Base-by-base conservation (phyloP, 1,140 invertebrate genomes). In the Drosophila dunni region DNA sequence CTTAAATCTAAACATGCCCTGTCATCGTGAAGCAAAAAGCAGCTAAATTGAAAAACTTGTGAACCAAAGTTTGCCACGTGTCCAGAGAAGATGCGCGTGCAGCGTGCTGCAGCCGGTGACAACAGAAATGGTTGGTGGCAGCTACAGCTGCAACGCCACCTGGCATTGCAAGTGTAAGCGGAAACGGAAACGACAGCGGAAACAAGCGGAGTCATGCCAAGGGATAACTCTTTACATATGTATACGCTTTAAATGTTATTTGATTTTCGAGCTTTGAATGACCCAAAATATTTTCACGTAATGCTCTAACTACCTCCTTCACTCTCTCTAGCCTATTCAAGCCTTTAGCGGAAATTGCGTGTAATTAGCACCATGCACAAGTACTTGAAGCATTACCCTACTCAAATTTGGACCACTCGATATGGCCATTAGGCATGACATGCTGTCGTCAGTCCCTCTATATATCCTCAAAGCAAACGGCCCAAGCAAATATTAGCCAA, bases 21-120 rank as follows among this genome's bases (percentile, higher is more conserved):
- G 80, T 79, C 75, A 69, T 54, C 56, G 48, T 50, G 51, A 7
- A 33, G 50, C 63, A 86, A 60, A 82, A n/a, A 33, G 50, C 63
- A 86, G 63, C 78, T 66, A 72, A 86, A 85, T 85, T 88, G 81
- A 85, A 85, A 85, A 85, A 88, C 79, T 85, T 85, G 70, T 67
- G 58, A 69, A 33, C 57, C 66, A 81, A 83, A 85, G 70, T 84
- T 83, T 78, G 51, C 79, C 63, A 70, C 82, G 79, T 81, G 78
- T 61, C 45, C 46, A 29, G 17, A 20, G 34, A 44, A 75, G 56
- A 66, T 71, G 48, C 45, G 13, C 29, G 10, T 60, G 42, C 36
- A 38, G 8, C 44, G 34, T 44, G n/a, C 17, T 57, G 53, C 54
- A 71, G 15, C 17, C 17, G 58, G 15, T 50, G 48, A 48, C 46